Evolutionary conservation across 2,113 vertebrate species (phyloP).

Genomic region (Nibea coibor): DNA sequence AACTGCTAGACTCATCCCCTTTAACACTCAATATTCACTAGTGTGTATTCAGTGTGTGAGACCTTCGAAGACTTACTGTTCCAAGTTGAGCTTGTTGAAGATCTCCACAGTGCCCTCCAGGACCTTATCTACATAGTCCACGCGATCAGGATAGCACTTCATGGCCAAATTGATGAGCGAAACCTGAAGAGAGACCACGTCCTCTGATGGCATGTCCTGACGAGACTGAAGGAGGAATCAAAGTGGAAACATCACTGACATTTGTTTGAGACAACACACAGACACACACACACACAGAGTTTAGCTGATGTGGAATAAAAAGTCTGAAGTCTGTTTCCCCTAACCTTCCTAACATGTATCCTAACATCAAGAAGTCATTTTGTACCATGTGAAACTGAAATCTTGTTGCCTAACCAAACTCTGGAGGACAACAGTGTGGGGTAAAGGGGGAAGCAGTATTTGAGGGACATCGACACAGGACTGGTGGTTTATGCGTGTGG

Average conservation of each 20-base stretch:
- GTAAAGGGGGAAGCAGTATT: no score
- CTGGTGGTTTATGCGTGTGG: no score
- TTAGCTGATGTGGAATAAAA: no score
- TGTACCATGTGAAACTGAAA: no score
- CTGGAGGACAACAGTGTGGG: no score
- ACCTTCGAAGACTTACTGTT: conserved; percentile 89
- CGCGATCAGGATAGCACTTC: conserved; percentile 98
- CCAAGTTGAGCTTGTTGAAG: conserved; percentile 98
- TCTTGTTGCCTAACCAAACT: no score
- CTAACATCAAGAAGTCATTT: no score
- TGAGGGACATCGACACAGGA: no score
- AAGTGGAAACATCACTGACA: neutral
- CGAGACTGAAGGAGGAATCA: conserved; percentile 87
- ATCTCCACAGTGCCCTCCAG: conserved; percentile 98
- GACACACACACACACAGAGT: no score
- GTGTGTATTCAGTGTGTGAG: neutral
- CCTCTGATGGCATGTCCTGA: conserved; percentile 99
- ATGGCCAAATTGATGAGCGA: conserved; percentile 99
- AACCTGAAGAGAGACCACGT: conserved; percentile 97
- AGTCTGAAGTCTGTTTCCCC: no score
- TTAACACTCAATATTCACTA: neutral
- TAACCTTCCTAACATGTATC: no score
- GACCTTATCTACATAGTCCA: conserved; percentile 99
- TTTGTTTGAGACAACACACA: neutral
- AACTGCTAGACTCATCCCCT: neutral